Percentiles rank a stretch among this genome's conserved stretches.
These are phyloP conservation scores for Sesia apiformis DNA, from an alignment of 2,888 invertebrate genomes.

Conservation along the genomic window DNA sequence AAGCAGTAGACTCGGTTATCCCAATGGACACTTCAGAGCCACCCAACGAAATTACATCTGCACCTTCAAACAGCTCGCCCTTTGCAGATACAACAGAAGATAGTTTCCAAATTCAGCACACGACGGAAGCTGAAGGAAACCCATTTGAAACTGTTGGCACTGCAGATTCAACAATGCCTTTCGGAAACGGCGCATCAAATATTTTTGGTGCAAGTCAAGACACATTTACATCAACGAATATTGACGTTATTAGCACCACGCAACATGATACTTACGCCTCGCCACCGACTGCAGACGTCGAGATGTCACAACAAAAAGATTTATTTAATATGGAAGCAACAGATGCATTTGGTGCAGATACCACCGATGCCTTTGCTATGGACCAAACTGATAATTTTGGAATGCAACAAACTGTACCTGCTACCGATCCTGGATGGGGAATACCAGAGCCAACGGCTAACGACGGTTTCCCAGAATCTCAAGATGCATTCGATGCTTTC, in stretches of 20 bases:
- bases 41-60: slow-evolving; percentile 17
- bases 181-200: slow-evolving; percentile 18
- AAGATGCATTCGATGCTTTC: slow-evolving; percentile 87
- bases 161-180: slow-evolving; percentile 14
- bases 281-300: neutral
- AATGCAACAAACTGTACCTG: neutral
- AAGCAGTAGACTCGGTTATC: slow-evolving; percentile 5
- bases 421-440: slow-evolving; percentile 37
- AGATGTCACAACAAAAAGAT: neutral
- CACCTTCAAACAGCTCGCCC: slow-evolving; percentile 34
- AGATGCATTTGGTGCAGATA: neutral
- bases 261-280: neutral
- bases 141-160: slow-evolving; percentile 42
- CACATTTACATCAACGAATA: slow-evolving; percentile 16
- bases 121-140: slow-evolving; percentile 37
- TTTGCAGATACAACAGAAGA: slow-evolving; percentile 34
- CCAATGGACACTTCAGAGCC: slow-evolving; percentile 58
- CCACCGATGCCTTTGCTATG: neutral
- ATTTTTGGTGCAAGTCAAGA: slow-evolving; percentile 34
- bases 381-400: neutral
- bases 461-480: slow-evolving; percentile 43
- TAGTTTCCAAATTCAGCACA: slow-evolving; percentile 16
- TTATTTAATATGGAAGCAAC: neutral
- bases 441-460: slow-evolving; percentile 36
- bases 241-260: slow-evolving; percentile 16